Base-by-base conservation (phyloP, 2,797 vertebrate genomes). In the Ceryle rudis region DNA sequence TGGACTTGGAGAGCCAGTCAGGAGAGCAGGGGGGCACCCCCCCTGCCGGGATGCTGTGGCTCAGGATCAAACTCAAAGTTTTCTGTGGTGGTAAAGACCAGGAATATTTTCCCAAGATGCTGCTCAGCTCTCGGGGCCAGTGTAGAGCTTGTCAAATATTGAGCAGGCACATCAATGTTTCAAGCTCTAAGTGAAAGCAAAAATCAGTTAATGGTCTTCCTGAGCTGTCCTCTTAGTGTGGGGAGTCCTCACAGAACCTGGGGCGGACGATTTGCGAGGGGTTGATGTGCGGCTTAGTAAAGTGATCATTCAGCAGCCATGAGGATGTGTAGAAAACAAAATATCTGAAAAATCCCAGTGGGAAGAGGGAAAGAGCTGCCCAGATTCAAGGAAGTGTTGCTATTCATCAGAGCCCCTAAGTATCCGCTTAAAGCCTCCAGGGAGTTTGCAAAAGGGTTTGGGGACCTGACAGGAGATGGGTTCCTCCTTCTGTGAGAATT, bases 181-280 rank as follows among this genome's bases (percentile, higher is more conserved):
- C 75, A 33, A 91, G 97, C 96, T 93, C 93, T 94, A 96, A 97
- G 97, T 96, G 97, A 96, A 97, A 90, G 96, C 42, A 96, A 80
- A 98, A 97, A 97, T 97, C 97, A 89, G 97, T 97, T 97, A 97
- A 98, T 97, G 98, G 95, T 85, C 96, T 96, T 92, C 90, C 91
- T 3, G 64, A 97, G 96, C 41, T 67, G 10, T 84, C 33, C 67
- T 81, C 93, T 81, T 74, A 97, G 95, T 57, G 6, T 64, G 93
- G 93, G 51, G 80, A 96, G 70, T 57, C 90, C 93, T 82, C 5
- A 0, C 15, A 21, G 93, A 89, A 49, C 65, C 84, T 0, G 35
- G 82, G 75, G 75, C 1, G 0, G 81, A 29, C 5, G 52, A 44
- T 62, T 86, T 31, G 67, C 2, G 19, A 85, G 82, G 71, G 86